Conservation (phyloP, 2,797 vertebrate species). For the Characodon lateralis region DNA sequence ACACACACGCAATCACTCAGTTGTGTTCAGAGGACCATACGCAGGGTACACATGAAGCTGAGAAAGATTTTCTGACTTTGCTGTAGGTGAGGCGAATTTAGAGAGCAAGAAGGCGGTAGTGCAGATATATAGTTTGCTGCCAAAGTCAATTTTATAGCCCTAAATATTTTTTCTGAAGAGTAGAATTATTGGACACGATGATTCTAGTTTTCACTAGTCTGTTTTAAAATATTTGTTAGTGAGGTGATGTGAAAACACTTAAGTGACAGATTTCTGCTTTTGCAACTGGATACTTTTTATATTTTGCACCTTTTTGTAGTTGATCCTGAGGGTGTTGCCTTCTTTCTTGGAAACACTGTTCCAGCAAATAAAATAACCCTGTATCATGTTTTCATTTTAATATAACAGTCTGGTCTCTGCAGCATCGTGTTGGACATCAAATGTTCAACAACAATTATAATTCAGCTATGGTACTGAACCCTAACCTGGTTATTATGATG, state of each 20-base stretch:
- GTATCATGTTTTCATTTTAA: conserved; percentile 39
- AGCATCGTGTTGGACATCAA: background rate
- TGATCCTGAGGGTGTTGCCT: conserved; percentile 22
- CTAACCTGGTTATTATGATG: background rate
- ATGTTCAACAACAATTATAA: background rate
- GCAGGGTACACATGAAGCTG: background rate
- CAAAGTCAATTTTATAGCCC: conserved; percentile 12
- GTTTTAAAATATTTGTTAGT: conserved; percentile 24
- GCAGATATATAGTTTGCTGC: conserved; percentile 4
- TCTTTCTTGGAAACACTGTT: conserved; percentile 32
- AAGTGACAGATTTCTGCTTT: conserved; percentile 18
- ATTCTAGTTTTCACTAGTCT: conserved; percentile 14
- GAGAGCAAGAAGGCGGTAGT: conserved; percentile 11
- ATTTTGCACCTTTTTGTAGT: conserved; percentile 19
- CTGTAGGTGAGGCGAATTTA: conserved; percentile 30
- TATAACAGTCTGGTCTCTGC: background rate
- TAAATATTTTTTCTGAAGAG: conserved; percentile 25
- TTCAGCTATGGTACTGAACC: background rate
- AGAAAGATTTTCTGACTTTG: conserved; percentile 16
- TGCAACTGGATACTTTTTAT: conserved; percentile 31
- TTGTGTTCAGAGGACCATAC: conserved; percentile 12
- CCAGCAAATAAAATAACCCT: conserved; percentile 26
- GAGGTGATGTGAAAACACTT: conserved; percentile 6
- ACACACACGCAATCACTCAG: conserved; percentile 22
- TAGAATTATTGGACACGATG: conserved; percentile 8